Base-by-base conservation (phyloP, 2,797 vertebrate genomes). In the Megalops cyprinoides region DNA sequence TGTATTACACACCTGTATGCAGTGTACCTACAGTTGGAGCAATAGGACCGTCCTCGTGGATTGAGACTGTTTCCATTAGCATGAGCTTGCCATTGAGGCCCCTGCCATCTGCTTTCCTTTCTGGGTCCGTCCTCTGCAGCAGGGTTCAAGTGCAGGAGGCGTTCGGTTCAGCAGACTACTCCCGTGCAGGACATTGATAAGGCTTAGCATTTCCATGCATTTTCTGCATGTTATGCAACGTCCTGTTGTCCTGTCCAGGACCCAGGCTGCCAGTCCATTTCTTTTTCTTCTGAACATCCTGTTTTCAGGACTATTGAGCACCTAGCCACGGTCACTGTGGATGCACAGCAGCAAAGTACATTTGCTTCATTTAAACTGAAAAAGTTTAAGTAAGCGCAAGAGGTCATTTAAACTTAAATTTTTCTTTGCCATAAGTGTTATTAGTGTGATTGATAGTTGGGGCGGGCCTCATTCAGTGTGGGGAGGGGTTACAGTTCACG, bases 221-320 rank as follows among this genome's bases (percentile, higher is more conserved):
- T 91, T 89, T 84, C 85, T 88, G 10, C 73, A 79, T 82, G 81
- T 89, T 89, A 88, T 67, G 82, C 83, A 90, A 90, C 82, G 87
- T 89, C 86, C 83, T 92, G 89, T 88, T 86, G 84, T 92, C 88
- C 84, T 84, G 87, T 90, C 85, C 84, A 90, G 88, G 86, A 85
- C 81, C 86, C 86, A 85, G 84, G 79, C 83, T 88, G 82, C 84
- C 86, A 83, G 86, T 87, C 87, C 71, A 18, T 25, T 74, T 84
- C 88, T 90, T 90, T 92, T 86, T 89, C 86, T 89, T 86, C 81
- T 84, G 79, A 90, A 55, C 87, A 91, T 93, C 91, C 90, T 93
- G 83, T 92, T 94, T 93, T 93, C 87, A 88, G 91, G 84, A 92
- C 84, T 87, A 85, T 48, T 84, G 39, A 90, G 77, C 84, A 86